Evolutionary conservation across 2,888 invertebrate species (phyloP).

Genomic region (Mesochorus sp.): DNA sequence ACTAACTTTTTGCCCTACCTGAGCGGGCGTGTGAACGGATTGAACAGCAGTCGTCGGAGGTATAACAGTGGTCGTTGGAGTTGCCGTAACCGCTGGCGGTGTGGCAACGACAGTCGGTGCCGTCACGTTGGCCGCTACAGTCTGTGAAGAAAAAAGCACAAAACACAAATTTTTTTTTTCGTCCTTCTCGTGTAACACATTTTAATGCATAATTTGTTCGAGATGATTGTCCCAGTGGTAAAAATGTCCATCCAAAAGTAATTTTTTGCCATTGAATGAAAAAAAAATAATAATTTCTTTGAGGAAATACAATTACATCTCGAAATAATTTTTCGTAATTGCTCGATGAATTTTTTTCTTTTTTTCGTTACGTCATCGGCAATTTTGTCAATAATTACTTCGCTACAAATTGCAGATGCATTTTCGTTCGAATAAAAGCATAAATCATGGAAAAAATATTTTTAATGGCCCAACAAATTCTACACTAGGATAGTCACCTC

Average conservation of each 20-base stretch:
- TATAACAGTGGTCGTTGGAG: conserved; percentile 75
- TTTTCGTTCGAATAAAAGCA: too few relatives aligned
- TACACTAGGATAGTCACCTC: background rate
- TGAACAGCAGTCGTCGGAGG: conserved; percentile 79
- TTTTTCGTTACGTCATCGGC: too few relatives aligned
- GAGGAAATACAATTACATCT: too few relatives aligned
- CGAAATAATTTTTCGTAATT: too few relatives aligned
- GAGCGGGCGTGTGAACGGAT: conserved; percentile 75
- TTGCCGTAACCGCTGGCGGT: conserved; percentile 78
- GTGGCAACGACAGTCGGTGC: conserved; percentile 78
- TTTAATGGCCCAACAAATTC: too few relatives aligned
- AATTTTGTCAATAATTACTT: too few relatives aligned
- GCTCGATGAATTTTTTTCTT: too few relatives aligned
- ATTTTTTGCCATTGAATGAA: background rate
- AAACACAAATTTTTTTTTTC: conserved; percentile 18
- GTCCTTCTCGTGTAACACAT: background rate
- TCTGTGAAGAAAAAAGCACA: conserved; percentile 70
- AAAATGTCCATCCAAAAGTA: too few relatives aligned
- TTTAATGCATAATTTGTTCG: background rate
- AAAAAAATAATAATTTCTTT: background rate
- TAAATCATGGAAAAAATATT: too few relatives aligned
- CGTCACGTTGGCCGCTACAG: conserved; percentile 78
- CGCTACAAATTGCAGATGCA: too few relatives aligned
- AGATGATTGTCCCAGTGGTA: conserved; percentile 11
- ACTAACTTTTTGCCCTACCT: conserved; percentile 70